Percentiles rank a stretch among this genome's conserved stretches.
Conservation (phyloP, 2,113 vertebrate species). For the Microtus montanus region DNA sequence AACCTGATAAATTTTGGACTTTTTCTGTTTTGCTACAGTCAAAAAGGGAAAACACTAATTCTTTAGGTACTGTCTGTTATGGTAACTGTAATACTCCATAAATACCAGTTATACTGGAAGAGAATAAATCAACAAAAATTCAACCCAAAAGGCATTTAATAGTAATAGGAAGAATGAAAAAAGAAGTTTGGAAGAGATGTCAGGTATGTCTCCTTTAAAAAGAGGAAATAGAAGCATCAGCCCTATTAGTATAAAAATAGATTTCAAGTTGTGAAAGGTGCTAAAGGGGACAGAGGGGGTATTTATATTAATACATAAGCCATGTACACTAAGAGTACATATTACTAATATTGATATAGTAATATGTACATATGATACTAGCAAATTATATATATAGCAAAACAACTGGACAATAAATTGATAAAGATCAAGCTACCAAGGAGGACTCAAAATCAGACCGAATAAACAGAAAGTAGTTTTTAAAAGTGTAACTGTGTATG, state of each 20-base stretch:
- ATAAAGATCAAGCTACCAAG: neutral
- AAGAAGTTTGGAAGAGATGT: constrained; percentile 33
- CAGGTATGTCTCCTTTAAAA: neutral
- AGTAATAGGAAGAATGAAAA: neutral
- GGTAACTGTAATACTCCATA: neutral
- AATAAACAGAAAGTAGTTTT: neutral
- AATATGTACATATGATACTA: neutral
- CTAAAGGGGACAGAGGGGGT: neutral
- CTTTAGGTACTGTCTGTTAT: neutral
- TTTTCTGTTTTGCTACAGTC: neutral
- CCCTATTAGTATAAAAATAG: neutral
- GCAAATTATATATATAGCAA: neutral
- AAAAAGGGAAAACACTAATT: neutral
- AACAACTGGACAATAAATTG: neutral
- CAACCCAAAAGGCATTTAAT: neutral
- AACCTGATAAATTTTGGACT: neutral
- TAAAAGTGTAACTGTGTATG: neutral
- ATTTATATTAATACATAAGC: neutral
- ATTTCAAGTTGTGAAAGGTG: constrained; percentile 23
- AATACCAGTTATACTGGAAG: neutral
- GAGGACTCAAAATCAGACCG: neutral
- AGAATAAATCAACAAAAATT: neutral
- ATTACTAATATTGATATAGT: neutral
- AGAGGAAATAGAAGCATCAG: neutral
- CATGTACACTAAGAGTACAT: neutral